Base-by-base conservation (phyloP, 2,888 invertebrate genomes). In the Neocrepidodera transversa region DNA sequence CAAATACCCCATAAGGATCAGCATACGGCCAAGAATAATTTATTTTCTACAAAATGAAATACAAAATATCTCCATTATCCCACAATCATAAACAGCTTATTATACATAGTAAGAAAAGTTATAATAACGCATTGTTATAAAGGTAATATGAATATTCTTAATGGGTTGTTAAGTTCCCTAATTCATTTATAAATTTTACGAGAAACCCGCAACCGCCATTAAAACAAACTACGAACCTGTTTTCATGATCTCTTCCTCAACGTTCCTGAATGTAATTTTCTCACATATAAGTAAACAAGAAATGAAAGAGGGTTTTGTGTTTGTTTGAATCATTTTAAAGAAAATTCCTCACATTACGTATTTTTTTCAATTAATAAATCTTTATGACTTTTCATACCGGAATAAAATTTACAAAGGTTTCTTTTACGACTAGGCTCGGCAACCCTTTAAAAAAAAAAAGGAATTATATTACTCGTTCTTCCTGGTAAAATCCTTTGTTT, bases 141-240 rank as follows among this genome's bases (percentile, higher is more conserved):
- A n/a, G n/a, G n/a, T n/a, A n/a, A n/a, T n/a, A 50, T 38, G 16
- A 50, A 50, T 50, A 38, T 50, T 50, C 50, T 16, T 13, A 42
- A 10, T 20, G 18, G 30, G 11, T 18, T 11, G 28, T 23, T n/a
- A 23, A 35, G 20, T 54, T 36, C 45, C 35, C 45, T 54, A 54
- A 54, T 54, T 54, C 36, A 54, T 54, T 28, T 26, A 23, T 10
- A 38, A 54, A 54, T 47, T 54, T 54, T 54, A 54, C 47, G 30
- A 47, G 45, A 38, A 23, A 13, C 30, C 36, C 47, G 16, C 35
- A 47, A 14, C 45, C 14, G 17, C 35, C 45, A 36, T 54, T 54
- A 47, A 54, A 47, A 54, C 45, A 45, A n/a, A 45, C 54, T 14
- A 54, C 53, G 43, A 43, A 53, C 36, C 36, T 36, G 45, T 38